Evolutionary conservation across 2,797 vertebrate species (phyloP), one percentile per base, ranked within the genome.

Genomic region (Perodicticus potto): DNA sequence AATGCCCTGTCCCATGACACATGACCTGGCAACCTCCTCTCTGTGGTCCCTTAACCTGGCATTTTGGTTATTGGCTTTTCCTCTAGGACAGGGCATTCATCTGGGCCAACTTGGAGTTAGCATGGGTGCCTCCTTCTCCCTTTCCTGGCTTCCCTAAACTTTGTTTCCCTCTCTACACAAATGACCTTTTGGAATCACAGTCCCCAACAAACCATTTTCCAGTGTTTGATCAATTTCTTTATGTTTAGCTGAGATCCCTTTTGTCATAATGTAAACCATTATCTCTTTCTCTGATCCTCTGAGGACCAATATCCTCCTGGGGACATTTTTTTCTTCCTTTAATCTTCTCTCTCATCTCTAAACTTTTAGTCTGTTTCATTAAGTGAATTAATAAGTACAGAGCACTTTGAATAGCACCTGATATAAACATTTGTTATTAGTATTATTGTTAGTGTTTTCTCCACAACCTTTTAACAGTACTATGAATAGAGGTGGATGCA

Each of bases 131-230:
- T 29, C 34, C 11, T 7, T 85, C 14, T 49, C 19, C 37, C 16
- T 59, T 57, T 65, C 27, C 25, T 65, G 57, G 27, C 67, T 84
- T 87, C 67, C 34, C 69, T 34, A 13, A 69, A 74, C 49, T 27
- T 92, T 29, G 43, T 43, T 22, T 83, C 27, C 40, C 84, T 77
- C 19, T 25, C 19, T 57, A 57, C 69, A 37, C 55, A 72, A 76
- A 67, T 77, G 92, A 27, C 61, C 55, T 94, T 85, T 92, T 86
- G 88, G 40, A 85, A 34, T 69, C n/a, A 32, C 25, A 61, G 67
- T 34, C 37, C 1, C 25, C 19, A n/a, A n/a, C 9, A 32, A 27
- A 65, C 49, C 49, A 3, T 86, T 85, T 37, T 23, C 73, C 19
- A 37, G 86, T 63, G n/a, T 92, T 87, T 73, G 27, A 65, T 53